phyloP scores from a whole-genome alignment of 1,140 invertebrate genomes.

The Orius insidiosus region DNA sequence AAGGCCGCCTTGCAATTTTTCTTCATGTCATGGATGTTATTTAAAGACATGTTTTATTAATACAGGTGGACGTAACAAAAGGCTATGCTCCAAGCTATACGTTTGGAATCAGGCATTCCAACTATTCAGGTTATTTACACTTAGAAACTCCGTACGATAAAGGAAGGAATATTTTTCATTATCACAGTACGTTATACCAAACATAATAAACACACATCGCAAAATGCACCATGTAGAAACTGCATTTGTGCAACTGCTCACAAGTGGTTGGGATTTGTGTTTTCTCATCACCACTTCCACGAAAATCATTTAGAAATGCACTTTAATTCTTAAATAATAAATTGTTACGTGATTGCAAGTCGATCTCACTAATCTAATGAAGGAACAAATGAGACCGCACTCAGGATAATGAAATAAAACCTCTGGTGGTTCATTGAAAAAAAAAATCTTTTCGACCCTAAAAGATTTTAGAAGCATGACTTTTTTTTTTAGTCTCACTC shows the following conservation, averaged over 20 bases:
- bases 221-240: not conserved
- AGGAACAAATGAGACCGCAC: not conserved
- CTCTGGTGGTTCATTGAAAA: not conserved
- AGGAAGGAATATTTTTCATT: slow-evolving; percentile 14
- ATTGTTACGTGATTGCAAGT: not conserved
- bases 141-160: slow-evolving; percentile 10
- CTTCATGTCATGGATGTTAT: not conserved
- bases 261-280: too few relatives aligned
- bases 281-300: not conserved
- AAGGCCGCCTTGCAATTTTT: not conserved
- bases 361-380: not conserved
- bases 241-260: not conserved
- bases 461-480: not conserved
- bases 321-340: not conserved
- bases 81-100: slow-evolving; percentile 11
- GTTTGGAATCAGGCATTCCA: slow-evolving; percentile 15
- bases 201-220: not conserved
- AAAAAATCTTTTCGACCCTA: not conserved
- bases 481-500: not conserved
- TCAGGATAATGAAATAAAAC: not conserved
- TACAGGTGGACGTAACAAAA: slow-evolving; percentile 11
- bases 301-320: not conserved
- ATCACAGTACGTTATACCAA: slow-evolving; percentile 11
- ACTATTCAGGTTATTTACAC: slow-evolving; percentile 10
- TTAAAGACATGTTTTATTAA: not conserved